These are phyloP conservation scores for Trissolcus japonicus DNA, from an alignment of 2,888 invertebrate genomes.

Conservation along the genomic window DNA sequence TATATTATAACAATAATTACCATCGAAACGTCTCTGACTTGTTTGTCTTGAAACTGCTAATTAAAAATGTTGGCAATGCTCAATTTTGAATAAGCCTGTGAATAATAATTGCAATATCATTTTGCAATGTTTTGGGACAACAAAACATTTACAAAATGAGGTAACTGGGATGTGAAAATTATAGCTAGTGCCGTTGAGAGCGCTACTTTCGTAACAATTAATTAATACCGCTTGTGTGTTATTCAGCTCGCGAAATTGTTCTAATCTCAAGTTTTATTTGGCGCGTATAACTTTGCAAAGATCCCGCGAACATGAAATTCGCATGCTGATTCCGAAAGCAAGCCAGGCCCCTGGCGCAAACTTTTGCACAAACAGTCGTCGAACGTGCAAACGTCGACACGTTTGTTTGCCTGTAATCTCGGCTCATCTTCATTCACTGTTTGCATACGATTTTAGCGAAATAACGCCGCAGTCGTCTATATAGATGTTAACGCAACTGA, in stretches of 20 bases:
- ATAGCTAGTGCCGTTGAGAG: not conserved
- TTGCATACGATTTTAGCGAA: conserved; percentile 13
- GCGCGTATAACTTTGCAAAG: not conserved
- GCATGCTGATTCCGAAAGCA: not conserved
- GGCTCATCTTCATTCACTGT: conserved; percentile 9
- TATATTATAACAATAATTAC: conserved; percentile 5
- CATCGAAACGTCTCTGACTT: too few species aligned
- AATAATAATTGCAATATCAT: not conserved
- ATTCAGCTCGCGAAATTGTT: not conserved
- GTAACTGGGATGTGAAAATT: not conserved
- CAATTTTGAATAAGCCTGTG: not conserved
- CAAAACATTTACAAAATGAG: not conserved
- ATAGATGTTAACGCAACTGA: not conserved
- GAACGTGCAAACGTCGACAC: conserved; percentile 13
- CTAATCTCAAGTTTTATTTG: not conserved
- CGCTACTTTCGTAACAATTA: not conserved
- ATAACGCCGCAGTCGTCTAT: not conserved
- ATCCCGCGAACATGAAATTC: not conserved
- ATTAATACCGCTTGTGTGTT: not conserved
- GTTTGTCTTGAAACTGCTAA: not conserved
- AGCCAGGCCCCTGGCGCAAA: conserved; percentile 1
- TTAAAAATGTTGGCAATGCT: not conserved
- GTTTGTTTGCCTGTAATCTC: conserved; percentile 22
- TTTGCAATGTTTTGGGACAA: not conserved
- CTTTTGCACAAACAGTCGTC: conserved; percentile 14